Base-by-base conservation (phyloP, 64 coral and sea anemone species). In the Pocillopora verrucosa region DNA sequence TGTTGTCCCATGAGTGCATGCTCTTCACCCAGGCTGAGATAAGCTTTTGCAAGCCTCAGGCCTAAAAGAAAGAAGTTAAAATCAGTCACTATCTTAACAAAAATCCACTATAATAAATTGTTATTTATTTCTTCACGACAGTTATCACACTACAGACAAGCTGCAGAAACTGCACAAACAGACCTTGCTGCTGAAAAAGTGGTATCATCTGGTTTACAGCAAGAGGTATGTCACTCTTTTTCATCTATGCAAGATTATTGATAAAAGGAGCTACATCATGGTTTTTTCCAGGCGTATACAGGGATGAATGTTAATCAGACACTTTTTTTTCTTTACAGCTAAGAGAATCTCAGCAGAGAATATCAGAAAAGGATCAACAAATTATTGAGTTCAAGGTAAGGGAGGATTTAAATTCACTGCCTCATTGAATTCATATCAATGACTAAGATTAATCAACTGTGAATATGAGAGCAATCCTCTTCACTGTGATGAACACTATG, bases 121-220 rank as follows among this genome's bases (percentile, higher is more conserved):
- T 59, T 10, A 36, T 72, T 25, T 38, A 34, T 90, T 68, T 51
- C 16, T 77, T 20, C 11, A 5, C 1, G 58, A 72, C 45, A 99
- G 91, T 74, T 99, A 16, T 90, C 87, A 77, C 97, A 99, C 72
- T 99, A 99, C 70, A 78, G 97, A 83, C 89, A 99, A 86, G 61
- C 87, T 76, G 73, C 93, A 12, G 97, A 99, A 51, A 88, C 88
- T 70, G 93, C 94, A 4, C 91, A 95, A 76, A 99, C 91, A 82
- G 97, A 99, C 70, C 74, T 99, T 10, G 97, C 97, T 75, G 97
- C 94, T 36, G 97, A 99, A 58, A 99, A 99, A 88, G 94, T 99
- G 10, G 87, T 75, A 41, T 91, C 94, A 45, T 87, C 62, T 13
- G 83, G 88, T n/a, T 56, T 99, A 63, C 94, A 95, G 58, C 92